phyloP scores from a whole-genome alignment of 2,113 vertebrate genomes.

The Mesitornis unicolor region DNA sequence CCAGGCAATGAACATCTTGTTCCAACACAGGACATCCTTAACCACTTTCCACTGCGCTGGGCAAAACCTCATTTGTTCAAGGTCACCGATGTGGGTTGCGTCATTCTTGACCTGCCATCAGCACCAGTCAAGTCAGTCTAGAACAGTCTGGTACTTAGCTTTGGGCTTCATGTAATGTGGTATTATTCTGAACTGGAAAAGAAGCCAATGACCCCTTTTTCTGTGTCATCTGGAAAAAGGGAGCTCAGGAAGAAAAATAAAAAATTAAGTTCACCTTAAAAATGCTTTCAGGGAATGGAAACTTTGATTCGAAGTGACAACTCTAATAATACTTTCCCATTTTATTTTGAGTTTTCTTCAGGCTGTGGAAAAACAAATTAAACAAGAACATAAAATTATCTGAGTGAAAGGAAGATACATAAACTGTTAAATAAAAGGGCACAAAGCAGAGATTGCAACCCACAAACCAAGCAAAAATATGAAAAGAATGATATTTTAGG shows the following conservation, averaged over 20 bases:
- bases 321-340: background rate
- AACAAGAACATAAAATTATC: background rate
- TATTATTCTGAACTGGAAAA: background rate
- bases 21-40: background rate
- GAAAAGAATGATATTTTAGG: background rate
- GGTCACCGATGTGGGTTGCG: background rate
- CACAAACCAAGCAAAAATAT: background rate
- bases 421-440: background rate
- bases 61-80: background rate
- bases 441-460: background rate
- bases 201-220: background rate
- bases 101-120: background rate
- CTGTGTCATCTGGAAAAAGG: background rate
- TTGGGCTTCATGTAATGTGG: background rate
- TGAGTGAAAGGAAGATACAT: background rate
- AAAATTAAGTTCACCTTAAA: background rate
- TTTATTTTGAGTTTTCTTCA: background rate
- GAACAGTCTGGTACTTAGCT: background rate
- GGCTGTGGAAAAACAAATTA: background rate
- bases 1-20: background rate
- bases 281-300: background rate
- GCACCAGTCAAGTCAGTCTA: background rate
- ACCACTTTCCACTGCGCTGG: background rate
- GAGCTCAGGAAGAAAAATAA: background rate
- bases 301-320: constrained; percentile 9